A percentile compares a stretch with the other conserved stretches of the same genome.
phyloP scores from a whole-genome alignment of 2,797 vertebrate species.

The Enteromius afrohamiltoni region DNA sequence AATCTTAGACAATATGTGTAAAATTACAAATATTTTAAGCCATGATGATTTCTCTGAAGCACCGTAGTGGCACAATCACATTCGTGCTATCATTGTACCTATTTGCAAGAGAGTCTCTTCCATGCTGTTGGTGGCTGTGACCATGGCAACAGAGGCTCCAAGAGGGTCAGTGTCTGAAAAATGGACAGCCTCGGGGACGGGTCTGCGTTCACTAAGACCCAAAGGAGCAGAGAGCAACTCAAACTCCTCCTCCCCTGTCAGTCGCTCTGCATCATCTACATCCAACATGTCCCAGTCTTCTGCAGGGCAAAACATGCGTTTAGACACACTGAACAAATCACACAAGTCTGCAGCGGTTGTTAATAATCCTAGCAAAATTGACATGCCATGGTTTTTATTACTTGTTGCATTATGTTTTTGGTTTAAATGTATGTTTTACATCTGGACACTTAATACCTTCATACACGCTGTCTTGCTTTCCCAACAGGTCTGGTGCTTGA shows the following conservation, averaged over 20 bases:
- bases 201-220: constrained; percentile 88
- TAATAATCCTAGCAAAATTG: neutral
- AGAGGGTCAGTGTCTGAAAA: constrained; percentile 96
- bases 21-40: neutral
- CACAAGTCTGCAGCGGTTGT: neutral
- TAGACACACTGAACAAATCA: neutral
- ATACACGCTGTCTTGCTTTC: constrained; percentile 97
- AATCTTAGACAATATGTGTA: neutral
- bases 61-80: neutral
- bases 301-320: constrained; percentile 63
- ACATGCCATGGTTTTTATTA: neutral
- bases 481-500: constrained; percentile 95
- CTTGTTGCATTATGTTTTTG: neutral
- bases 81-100: constrained; percentile 72
- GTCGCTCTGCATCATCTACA: constrained; percentile 93
- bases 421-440: neutral
- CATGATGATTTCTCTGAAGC: neutral
- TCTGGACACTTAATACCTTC: constrained; percentile 82
- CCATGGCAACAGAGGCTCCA: constrained; percentile 95
- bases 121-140: constrained; percentile 98
- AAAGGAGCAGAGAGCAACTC: constrained; percentile 91
- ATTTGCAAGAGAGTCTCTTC: constrained; percentile 97
- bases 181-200: constrained; percentile 93
- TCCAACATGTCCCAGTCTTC: constrained; percentile 99
- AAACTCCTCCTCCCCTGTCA: constrained; percentile 97